A percentile compares a stretch with the other conserved stretches of the same genome.
Evolutionary conservation across 2,113 vertebrate genomes (phyloP).

Genomic region (Eupsittula cactorum): DNA sequence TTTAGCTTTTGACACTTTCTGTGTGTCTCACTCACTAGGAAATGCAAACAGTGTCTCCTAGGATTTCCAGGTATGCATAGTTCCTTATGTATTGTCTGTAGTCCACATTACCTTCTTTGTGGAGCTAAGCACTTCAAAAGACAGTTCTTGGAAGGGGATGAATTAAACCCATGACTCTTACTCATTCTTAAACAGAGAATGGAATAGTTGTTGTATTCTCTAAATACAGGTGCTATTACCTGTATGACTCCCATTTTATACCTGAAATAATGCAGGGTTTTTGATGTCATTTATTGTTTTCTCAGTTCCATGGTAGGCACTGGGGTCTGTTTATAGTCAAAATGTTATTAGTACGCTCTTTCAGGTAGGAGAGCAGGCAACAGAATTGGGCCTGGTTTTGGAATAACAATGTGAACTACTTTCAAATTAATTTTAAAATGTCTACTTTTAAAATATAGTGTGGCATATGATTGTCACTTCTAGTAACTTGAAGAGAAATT

Average conservation of each 20-base stretch:
- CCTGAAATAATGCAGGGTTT: neutral
- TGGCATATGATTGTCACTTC: neutral
- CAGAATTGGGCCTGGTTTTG: neutral
- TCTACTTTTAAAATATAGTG: neutral
- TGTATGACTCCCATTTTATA: neutral
- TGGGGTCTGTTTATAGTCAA: neutral
- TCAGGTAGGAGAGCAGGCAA: neutral
- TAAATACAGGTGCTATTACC: neutral
- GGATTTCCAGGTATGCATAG: neutral
- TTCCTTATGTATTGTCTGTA: neutral
- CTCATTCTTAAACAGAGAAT: neutral
- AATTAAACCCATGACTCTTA: neutral
- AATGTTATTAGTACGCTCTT: neutral
- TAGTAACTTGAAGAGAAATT: neutral
- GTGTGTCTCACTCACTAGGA: neutral
- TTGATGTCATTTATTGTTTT: neutral
- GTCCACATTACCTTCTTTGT: neutral
- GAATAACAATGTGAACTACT: neutral
- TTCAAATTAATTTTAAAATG: neutral
- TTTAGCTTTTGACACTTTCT: neutral
- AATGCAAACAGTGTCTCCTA: neutral
- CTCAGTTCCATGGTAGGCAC: neutral
- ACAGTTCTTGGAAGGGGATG: neutral
- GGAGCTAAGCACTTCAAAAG: neutral
- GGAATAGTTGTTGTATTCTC: neutral